These are phyloP conservation scores for Clarias pachynema DNA, from an alignment of 2,797 vertebrate species.

Conservation along the genomic window DNA sequence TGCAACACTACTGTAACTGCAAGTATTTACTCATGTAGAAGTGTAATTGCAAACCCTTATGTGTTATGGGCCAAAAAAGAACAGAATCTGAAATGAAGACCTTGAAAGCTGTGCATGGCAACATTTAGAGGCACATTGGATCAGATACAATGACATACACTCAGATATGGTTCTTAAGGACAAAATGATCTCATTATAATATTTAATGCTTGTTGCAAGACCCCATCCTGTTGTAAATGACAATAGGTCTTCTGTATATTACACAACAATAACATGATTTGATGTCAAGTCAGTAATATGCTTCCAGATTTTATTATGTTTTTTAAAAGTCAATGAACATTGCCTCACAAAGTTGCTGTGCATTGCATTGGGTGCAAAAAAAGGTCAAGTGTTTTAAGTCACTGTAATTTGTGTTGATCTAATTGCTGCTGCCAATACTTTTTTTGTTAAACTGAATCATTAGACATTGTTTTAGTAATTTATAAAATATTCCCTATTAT, in stretches of 20 bases:
- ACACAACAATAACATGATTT: not conserved
- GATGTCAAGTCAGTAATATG: not conserved
- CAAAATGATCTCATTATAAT: not conserved
- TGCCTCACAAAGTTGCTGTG: not conserved
- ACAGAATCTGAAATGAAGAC: slow-evolving; percentile 2
- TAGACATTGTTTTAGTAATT: slow-evolving; percentile 2
- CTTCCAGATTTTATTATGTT: not conserved
- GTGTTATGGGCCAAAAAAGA: slow-evolving; percentile 27
- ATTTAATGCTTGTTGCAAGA: not conserved
- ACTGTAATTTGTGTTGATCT: slow-evolving; percentile 24
- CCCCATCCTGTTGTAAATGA: not conserved
- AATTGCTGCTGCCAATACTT: slow-evolving; percentile 62
- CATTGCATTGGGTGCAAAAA: slow-evolving; percentile 1
- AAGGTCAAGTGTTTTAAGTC: slow-evolving; percentile 21
- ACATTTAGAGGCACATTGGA: slow-evolving; percentile 33
- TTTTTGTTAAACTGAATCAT: slow-evolving; percentile 41
- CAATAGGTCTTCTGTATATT: not conserved
- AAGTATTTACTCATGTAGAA: slow-evolving; percentile 41
- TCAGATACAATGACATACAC: not conserved
- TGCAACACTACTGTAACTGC: slow-evolving; percentile 54
- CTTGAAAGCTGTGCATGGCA: slow-evolving; percentile 11
- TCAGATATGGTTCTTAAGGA: not conserved
- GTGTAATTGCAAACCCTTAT: slow-evolving; percentile 10
- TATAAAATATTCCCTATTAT: slow-evolving; percentile 32
- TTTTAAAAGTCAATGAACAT: not conserved